Percentiles rank a stretch among this genome's conserved stretches.
Conservation (phyloP, 2,113 vertebrate genomes). For the Bambusicola thoracicus region DNA sequence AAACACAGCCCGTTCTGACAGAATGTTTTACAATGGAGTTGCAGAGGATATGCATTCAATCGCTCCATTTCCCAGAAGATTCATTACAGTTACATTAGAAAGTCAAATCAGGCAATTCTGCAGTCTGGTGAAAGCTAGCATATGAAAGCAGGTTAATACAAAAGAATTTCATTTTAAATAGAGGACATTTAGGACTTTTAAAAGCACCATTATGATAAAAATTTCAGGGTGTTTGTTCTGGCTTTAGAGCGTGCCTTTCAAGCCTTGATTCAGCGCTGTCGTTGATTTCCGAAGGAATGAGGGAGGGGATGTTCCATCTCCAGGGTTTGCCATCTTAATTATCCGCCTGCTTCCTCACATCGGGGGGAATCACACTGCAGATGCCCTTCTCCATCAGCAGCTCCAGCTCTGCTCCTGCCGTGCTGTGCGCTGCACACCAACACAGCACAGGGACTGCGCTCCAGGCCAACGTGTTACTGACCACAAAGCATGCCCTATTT, state of each 20-base stretch:
- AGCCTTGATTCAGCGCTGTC: constrained; percentile 48
- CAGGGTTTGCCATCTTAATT: constrained; percentile 78
- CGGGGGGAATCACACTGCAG: constrained; percentile 64
- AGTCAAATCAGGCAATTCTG: constrained; percentile 97
- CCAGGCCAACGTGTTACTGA: not conserved
- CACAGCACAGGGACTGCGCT: not conserved
- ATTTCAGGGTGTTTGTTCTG: constrained; percentile 74
- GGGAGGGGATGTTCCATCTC: constrained; percentile 61
- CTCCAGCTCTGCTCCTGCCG: not conserved
- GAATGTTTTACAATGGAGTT: constrained; percentile 81
- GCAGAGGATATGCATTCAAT: constrained; percentile 78
- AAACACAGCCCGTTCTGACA: constrained; percentile 76
- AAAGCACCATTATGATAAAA: constrained; percentile 80
- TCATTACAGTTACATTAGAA: constrained; percentile 97
- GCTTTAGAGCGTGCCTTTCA: constrained; percentile 56
- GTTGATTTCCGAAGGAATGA: constrained; percentile 56
- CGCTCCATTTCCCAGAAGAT: constrained; percentile 88
- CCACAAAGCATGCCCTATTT: not conserved
- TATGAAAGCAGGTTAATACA: constrained; percentile 83
- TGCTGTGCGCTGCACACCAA: not conserved
- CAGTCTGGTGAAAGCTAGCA: constrained; percentile 81
- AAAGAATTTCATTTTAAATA: constrained; percentile 85
- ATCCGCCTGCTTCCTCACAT: constrained; percentile 70
- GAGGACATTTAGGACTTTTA: constrained; percentile 81
- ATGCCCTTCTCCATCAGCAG: not conserved